Evolutionary conservation across 2,797 vertebrate species (phyloP).

Genomic region (Platalea minor): DNA sequence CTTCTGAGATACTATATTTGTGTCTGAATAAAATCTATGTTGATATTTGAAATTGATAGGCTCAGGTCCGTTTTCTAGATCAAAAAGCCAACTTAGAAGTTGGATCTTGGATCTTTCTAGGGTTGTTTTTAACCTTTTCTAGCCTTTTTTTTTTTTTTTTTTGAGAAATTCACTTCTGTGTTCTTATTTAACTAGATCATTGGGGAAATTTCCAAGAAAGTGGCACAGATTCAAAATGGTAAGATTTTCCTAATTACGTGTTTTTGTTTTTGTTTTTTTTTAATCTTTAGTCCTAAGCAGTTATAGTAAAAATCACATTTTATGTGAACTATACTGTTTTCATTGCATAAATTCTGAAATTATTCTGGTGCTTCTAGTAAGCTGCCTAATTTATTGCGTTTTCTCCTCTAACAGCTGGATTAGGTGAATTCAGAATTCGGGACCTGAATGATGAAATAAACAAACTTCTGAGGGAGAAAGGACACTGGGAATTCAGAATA

Average conservation of each 20-base stretch:
- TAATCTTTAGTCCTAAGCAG: background rate
- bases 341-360: background rate
- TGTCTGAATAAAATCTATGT: background rate
- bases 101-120: background rate
- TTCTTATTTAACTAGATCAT: conserved; percentile 83
- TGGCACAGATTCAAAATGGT: conserved; percentile 98
- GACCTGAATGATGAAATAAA: conserved; percentile 98
- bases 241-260: conserved; percentile 41
- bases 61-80: background rate
- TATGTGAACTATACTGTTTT: background rate
- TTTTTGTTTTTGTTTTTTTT: background rate
- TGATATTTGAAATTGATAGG: background rate
- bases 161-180: background rate
- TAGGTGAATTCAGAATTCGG: conserved; percentile 95
- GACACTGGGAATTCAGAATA: conserved; percentile 95
- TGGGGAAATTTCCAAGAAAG: conserved; percentile 97
- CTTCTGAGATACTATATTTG: background rate
- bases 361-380: background rate
- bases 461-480: conserved; percentile 93
- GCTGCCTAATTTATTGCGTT: background rate
- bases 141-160: no score
- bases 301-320: background rate
- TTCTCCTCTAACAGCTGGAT: conserved; percentile 79
- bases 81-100: background rate
- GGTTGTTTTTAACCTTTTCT: background rate